Conservation (phyloP, 2,113 vertebrate genomes). For the Nesoenas mayeri region DNA sequence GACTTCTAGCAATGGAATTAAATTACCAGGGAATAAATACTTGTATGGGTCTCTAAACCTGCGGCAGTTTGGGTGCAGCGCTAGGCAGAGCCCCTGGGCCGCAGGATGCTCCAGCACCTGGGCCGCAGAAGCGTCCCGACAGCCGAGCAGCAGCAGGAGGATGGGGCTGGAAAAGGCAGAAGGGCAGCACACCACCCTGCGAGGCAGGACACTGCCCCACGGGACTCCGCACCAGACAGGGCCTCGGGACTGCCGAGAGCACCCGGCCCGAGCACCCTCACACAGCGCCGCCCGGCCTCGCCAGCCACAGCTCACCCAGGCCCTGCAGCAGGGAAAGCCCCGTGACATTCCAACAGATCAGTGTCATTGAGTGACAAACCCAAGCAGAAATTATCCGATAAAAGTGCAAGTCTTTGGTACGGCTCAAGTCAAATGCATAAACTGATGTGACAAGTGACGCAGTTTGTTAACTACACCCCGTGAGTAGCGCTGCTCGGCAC, state of each 20-base stretch:
- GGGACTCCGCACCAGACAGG: too few species aligned
- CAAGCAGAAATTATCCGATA: fast-evolving
- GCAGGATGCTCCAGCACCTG: neutral
- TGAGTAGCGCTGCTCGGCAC: neutral
- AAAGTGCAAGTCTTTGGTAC: fast-evolving
- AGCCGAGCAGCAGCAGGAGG: neutral
- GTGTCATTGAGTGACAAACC: neutral
- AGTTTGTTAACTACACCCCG: neutral
- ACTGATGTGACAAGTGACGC: fast-evolving
- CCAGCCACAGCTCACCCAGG: fast-evolving
- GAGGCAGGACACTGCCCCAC: neutral
- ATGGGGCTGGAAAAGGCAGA: fast-evolving
- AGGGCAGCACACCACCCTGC: fast-evolving
- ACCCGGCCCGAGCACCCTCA: neutral
- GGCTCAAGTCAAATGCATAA: neutral
- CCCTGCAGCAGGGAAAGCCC: neutral
- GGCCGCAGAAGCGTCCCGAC: neutral
- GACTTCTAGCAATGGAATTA: neutral
- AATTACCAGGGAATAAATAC: neutral
- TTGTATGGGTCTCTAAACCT: neutral
- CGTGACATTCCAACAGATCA: neutral
- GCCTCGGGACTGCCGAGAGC: fast-evolving
- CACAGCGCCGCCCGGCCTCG: neutral
- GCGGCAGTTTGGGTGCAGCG: neutral
- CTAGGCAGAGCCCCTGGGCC: neutral